Base-by-base conservation (phyloP, 1,140 invertebrate species). In the Heliconius melpomene region DNA sequence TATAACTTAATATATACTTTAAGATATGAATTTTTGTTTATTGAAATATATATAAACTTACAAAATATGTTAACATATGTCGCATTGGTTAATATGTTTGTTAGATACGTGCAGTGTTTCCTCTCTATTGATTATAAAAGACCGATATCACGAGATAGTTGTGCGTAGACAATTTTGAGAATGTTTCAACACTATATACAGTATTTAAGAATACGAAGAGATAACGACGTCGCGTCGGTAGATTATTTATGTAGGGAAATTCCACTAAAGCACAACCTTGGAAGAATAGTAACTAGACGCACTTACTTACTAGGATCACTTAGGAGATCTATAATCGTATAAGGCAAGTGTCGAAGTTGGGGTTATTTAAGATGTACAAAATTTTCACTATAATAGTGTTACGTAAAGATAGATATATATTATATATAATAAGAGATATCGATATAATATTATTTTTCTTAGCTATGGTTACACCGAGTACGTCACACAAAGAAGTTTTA, bases 251-350 rank as follows among this genome's bases (percentile, higher is more conserved):
- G 87, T 93, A 89, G 89, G 90, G 87, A 88, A 92, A 93, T 89
- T 90, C 91, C 91, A 93, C 90, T 91, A 93, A 94, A 93, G 93
- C 93, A 93, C 92, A 94, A 94, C 93, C 93, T 91, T 94, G 91
- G 93, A 93, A 93, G 90, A 94, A 91, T 94, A 94, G 91, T 94
- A 94, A 82, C 92, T 94, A 93, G 87, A 92, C 82, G 90, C 87
- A 79, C 91, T 94, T 94, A 94, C 87, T 80, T 26, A 90, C 92
- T 94, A 94, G 84, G 90, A 85, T 92, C 85, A 90, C 89, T 89
- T 93, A 92, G 90, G 89, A 92, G 85, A 88, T 89, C 83, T 91
- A 87, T 89, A 88, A 89, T 91, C 84, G 84, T 90, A 92, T 94
- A 94, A 94, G 92, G 93, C 92, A 93, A 93, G 92, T 93, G 89